Evolutionary conservation across 1,140 invertebrate genomes (phyloP).

Genomic region (Halyomorpha halys): DNA sequence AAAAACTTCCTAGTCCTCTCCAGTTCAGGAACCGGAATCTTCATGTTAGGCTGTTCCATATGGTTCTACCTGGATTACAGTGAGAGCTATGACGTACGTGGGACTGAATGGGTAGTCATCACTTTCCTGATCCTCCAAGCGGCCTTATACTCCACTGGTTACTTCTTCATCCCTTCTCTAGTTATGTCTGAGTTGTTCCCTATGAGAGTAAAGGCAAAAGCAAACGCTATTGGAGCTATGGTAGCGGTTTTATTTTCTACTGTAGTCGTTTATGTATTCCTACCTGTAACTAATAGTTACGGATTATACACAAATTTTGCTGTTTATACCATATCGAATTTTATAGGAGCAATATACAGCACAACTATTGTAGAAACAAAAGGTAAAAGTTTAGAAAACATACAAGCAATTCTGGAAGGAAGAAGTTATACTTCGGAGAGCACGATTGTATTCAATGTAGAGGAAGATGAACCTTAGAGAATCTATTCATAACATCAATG

Average conservation of each 20-base stretch:
- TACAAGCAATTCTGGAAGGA: constrained; percentile 1
- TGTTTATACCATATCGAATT: neutral
- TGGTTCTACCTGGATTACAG: neutral
- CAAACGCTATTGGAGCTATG: neutral
- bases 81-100: neutral
- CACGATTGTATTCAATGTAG: too few relatives aligned
- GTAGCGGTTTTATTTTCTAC: neutral
- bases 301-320: neutral
- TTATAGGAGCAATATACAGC: neutral
- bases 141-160: neutral
- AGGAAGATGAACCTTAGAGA: too few relatives aligned
- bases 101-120: neutral
- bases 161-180: neutral
- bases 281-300: neutral
- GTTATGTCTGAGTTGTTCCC: constrained; percentile 6
- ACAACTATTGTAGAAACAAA: neutral
- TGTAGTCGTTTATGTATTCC: neutral
- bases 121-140: neutral
- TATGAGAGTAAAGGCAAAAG: neutral
- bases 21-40: neutral
- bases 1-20: constrained; percentile 2
- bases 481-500: too few relatives aligned
- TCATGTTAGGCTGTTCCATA: neutral
- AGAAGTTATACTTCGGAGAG: neutral
- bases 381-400: neutral